Conservation (phyloP, 2,888 invertebrate species). For the Sclerodermus sp. region DNA sequence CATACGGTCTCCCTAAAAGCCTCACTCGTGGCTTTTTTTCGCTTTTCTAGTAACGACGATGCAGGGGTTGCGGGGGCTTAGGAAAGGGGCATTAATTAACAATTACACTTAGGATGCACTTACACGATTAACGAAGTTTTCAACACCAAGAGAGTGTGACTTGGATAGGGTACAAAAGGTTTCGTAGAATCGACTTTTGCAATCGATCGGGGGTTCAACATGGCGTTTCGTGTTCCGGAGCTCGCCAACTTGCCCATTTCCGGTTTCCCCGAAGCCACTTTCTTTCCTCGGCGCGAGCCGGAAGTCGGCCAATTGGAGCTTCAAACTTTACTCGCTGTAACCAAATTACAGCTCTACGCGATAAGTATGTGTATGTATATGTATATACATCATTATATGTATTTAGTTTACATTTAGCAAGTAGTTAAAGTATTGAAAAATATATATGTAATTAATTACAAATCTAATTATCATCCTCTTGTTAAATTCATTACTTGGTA, state of each 20-base stretch:
- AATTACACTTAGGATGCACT: slow-evolving; percentile 37
- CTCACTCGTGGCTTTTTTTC: slow-evolving; percentile 43
- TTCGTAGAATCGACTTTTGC: neutral
- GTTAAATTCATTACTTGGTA: slow-evolving; percentile 42
- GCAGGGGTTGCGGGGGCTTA: slow-evolving; percentile 29
- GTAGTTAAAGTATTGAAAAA: slow-evolving; percentile 58
- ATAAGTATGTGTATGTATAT: slow-evolving; percentile 29
- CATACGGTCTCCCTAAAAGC: slow-evolving; percentile 30
- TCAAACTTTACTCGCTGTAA: neutral
- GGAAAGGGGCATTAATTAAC: slow-evolving; percentile 30
- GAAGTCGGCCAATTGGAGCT: too few relatives aligned
- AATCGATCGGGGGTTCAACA: slow-evolving; percentile 4
- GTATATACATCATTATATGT: slow-evolving; percentile 34
- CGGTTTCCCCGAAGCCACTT: slow-evolving; percentile 6
- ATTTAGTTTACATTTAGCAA: slow-evolving; percentile 54
- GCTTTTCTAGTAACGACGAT: slow-evolving; percentile 38
- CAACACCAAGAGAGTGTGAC: slow-evolving; percentile 31
- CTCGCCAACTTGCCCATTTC: slow-evolving; percentile 13
- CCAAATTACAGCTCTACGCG: slow-evolving; percentile 22
- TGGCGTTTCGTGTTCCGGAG: slow-evolving; percentile 9
- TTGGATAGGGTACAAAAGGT: slow-evolving; percentile 41
- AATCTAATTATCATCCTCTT: slow-evolving; percentile 52
- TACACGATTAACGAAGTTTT: slow-evolving; percentile 46
- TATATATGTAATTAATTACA: slow-evolving; percentile 56
- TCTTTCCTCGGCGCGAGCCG: too few relatives aligned